Conservation (phyloP, 2,797 vertebrate species). For the Oryzias dopingdopingensis region DNA sequence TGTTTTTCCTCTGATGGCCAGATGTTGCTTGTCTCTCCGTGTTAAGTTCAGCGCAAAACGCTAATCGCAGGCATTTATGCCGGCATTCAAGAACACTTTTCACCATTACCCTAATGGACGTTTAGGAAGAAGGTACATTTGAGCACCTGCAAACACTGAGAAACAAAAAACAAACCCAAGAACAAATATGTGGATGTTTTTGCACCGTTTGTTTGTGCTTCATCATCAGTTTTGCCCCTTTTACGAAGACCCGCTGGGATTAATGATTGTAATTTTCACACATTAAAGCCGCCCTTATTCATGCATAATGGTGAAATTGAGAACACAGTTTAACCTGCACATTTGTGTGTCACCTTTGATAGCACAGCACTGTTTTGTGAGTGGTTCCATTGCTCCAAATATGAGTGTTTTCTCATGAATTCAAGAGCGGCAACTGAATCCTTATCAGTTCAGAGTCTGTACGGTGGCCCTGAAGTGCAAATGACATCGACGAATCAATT, state of each 20-base stretch:
- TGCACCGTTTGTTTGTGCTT: conserved; percentile 21
- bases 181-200: conserved; percentile 20
- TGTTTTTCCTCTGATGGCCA: conserved; percentile 45
- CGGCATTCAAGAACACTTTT: conserved; percentile 45
- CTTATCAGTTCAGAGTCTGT: too few species aligned
- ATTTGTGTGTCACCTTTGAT: conserved; percentile 79
- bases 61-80: conserved; percentile 43
- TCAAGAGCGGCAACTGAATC: too few species aligned
- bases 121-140: conserved; percentile 48
- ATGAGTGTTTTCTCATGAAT: conserved; percentile 11
- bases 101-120: conserved; percentile 63
- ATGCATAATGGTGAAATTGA: conserved; percentile 82
- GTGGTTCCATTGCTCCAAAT: conserved; percentile 69
- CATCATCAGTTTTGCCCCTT: conserved; percentile 55
- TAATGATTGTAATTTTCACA: conserved; percentile 82
- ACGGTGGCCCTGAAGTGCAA: too few species aligned
- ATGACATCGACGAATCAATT: too few species aligned
- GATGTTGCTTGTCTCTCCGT: conserved; percentile 54
- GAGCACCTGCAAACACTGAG: conserved; percentile 53
- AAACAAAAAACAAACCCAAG: conserved; percentile 6
- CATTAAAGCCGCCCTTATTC: conserved; percentile 75
- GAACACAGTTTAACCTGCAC: conserved; percentile 76
- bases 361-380: conserved; percentile 65
- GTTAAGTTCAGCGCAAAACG: conserved; percentile 55
- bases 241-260: conserved; percentile 72